These are phyloP conservation scores for Urocolius indicus DNA, from an alignment of 2,113 vertebrate genomes.

Conservation along the genomic window DNA sequence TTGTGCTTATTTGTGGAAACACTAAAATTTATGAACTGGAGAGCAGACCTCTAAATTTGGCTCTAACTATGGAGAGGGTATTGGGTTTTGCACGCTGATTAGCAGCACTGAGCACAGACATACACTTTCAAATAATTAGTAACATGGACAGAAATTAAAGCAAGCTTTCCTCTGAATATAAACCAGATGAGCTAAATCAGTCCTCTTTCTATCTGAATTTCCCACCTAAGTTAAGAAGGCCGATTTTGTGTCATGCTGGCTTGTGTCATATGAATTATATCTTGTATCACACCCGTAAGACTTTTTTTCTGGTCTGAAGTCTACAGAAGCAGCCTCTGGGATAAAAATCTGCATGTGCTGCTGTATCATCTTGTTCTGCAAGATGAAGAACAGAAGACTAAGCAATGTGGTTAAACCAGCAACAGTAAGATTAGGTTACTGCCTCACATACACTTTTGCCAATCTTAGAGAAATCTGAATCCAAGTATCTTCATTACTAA, in stretches of 20 bases:
- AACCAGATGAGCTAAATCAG: not conserved
- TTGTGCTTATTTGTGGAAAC: conserved; percentile 43
- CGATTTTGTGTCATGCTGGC: not conserved
- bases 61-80: not conserved
- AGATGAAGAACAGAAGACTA: not conserved
- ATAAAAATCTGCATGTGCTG: not conserved
- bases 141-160: not conserved
- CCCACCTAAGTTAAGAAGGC: not conserved
- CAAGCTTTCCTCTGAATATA: not conserved
- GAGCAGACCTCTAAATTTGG: conserved; percentile 45
- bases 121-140: not conserved
- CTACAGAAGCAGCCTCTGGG: not conserved
- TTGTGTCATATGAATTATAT: not conserved
- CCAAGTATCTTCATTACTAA: not conserved
- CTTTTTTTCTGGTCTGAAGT: not conserved
- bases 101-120: not conserved
- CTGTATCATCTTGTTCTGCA: not conserved
- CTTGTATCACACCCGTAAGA: not conserved
- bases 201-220: not conserved
- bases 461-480: not conserved
- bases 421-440: not conserved
- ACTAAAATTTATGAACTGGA: conserved; percentile 38
- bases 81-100: conserved; percentile 1
- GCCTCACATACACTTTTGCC: not conserved
- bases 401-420: not conserved